These are phyloP conservation scores for Triplophysa rosa DNA, from an alignment of 2,113 vertebrate genomes.

Conservation along the genomic window DNA sequence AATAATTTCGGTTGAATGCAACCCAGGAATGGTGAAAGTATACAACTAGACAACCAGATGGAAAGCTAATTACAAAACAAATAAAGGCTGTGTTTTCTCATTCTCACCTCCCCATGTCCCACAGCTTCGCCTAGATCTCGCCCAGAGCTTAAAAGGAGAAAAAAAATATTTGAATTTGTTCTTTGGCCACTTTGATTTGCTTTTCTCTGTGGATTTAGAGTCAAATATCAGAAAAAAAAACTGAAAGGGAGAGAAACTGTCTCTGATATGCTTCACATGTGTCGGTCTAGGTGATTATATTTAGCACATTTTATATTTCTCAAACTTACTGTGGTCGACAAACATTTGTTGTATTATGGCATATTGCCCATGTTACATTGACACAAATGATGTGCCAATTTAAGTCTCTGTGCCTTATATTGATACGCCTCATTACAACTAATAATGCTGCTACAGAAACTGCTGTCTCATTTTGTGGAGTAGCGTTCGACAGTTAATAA, in stretches of 20 bases:
- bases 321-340: too few relatives aligned
- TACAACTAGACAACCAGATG: background rate
- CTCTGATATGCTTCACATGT: conserved; percentile 13
- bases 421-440: too few relatives aligned
- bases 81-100: conserved; percentile 2
- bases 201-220: background rate
- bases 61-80: conserved; percentile 21
- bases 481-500: too few relatives aligned
- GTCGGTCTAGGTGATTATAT: background rate
- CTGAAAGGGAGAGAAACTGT: background rate
- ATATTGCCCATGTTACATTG: too few relatives aligned
- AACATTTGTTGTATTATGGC: too few relatives aligned
- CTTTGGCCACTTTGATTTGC: background rate
- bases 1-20: conserved; percentile 1
- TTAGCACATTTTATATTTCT: background rate
- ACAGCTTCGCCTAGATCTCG: background rate
- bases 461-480: too few relatives aligned
- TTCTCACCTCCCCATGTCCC: conserved; percentile 25
- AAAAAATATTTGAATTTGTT: background rate
- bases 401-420: too few relatives aligned
- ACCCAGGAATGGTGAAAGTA: background rate
- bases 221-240: background rate
- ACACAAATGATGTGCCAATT: too few relatives aligned
- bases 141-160: background rate
- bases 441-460: too few relatives aligned